These are phyloP conservation scores for Ophiothrix spiculata DNA, from an alignment of 35 echinoderm and acorn worm genomes.

Conservation along the genomic window DNA sequence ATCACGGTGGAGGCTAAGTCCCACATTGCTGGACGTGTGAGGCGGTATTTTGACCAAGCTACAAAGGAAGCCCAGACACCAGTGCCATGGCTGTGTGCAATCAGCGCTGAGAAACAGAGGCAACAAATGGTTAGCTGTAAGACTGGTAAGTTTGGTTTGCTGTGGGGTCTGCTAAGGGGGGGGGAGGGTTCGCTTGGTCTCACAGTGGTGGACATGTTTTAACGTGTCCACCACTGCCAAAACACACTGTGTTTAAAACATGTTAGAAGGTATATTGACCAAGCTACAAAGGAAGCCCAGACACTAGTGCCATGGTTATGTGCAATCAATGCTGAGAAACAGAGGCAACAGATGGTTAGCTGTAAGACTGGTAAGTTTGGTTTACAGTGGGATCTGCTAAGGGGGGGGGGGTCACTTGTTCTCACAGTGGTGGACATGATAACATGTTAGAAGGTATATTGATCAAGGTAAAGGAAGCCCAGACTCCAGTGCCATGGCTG, in stretches of 20 bases:
- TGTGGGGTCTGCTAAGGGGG: too few species aligned
- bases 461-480: constrained; percentile 38
- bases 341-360: constrained; percentile 24
- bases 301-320: constrained; percentile 64
- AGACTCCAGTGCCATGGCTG: constrained; percentile 56
- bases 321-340: constrained; percentile 66
- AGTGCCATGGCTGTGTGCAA: constrained; percentile 64
- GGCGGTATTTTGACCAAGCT: constrained; percentile 78
- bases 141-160: neutral
- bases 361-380: neutral
- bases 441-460: constrained; percentile 86
- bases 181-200: too few species aligned
- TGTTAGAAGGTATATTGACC: constrained; percentile 84
- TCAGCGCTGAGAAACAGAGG: constrained; percentile 67
- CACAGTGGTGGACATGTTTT: too few species aligned
- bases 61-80: constrained; percentile 29
- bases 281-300: constrained; percentile 15
- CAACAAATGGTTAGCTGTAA: neutral
- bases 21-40: constrained; percentile 61
- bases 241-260: too few species aligned
- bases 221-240: too few species aligned
- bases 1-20: constrained; percentile 63
- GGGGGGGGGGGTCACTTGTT: too few species aligned
- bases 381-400: too few species aligned
- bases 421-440: too few species aligned